These are phyloP conservation scores for Lophotriccus pileatus DNA, from an alignment of 2,797 vertebrate genomes.

Conservation along the genomic window DNA sequence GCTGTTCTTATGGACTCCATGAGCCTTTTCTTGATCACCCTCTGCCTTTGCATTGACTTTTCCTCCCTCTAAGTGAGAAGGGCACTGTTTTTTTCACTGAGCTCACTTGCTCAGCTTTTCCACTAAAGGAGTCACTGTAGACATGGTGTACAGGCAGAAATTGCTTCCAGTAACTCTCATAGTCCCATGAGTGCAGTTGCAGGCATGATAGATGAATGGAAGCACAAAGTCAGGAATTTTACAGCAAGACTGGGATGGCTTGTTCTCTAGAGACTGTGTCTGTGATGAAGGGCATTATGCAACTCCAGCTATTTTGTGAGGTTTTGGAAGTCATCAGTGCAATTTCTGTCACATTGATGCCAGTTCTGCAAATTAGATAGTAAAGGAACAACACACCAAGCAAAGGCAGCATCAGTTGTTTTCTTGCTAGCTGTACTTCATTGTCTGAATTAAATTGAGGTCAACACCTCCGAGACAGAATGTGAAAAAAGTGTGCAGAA, in stretches of 20 bases:
- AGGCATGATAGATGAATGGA: background rate
- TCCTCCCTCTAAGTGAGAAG: background rate
- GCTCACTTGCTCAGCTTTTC: background rate
- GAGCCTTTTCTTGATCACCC: background rate
- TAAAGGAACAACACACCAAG: background rate
- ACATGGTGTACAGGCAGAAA: background rate
- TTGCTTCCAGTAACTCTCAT: background rate
- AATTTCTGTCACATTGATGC: background rate
- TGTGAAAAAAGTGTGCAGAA: background rate
- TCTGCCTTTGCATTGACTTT: background rate
- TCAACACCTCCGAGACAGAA: background rate
- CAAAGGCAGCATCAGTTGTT: background rate
- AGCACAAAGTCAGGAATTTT: background rate
- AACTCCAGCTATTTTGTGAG: background rate
- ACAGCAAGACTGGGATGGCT: background rate
- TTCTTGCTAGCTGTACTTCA: background rate
- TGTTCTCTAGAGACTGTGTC: background rate
- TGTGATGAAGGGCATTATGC: background rate
- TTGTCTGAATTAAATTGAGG: constrained; percentile 23
- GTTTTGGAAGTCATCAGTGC: background rate
- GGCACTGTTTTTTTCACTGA: background rate
- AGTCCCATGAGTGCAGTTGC: background rate
- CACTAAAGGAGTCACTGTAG: background rate
- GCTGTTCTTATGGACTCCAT: background rate
- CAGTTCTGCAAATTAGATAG: background rate